Base-by-base conservation (phyloP, 1,140 invertebrate species). In the Metaphire vulgaris region DNA sequence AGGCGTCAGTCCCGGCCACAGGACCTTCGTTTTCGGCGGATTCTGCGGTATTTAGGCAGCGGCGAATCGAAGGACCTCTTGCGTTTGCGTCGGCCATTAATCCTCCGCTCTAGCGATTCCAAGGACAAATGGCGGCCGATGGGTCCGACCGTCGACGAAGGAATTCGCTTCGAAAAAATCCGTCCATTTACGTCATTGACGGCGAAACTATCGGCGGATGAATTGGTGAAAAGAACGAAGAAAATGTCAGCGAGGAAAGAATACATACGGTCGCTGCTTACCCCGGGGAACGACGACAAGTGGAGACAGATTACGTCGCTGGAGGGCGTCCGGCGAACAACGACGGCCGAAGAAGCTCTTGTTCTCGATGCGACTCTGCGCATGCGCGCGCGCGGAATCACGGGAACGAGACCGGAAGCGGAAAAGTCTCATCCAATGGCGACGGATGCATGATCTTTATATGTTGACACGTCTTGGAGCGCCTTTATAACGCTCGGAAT, bases 261-360 rank as follows among this genome's bases (percentile, higher is more conserved):
- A n/a, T n/a, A n/a, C n/a, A n/a, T n/a, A n/a, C n/a, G n/a, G n/a
- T 56, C 6, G 21, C 41, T 21, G 41, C 41, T 56, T 56, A 56
- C 41, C 41, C 6, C 33, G 69, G 1, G 33, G 30, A 1, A 33
- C 32, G 21, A n/a, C 32, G 6, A 32, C 69, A n/a, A 32, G 69
- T 33, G 16, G 28, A 30, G 69, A 71, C 69, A 32, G 33, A 29
- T 71, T 71, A 30, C 69, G 30, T 71, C 69, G 69, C 69, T 30
- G 28, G 69, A 71, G 69, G 69, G 69, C 69, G 69, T 71, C 33
- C 29, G 21, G 32, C n/a, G 33, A 71, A 71, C 32, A 33, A 33
- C 69, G 69, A 69, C 67, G n/a, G n/a, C n/a, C n/a, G n/a, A 56
- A 56, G 41, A 56, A 56, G 6, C 41, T 56, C 41, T 56, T 56